Evolutionary conservation across 2,113 vertebrate genomes (phyloP).

Genomic region (Lagopus leucura): DNA sequence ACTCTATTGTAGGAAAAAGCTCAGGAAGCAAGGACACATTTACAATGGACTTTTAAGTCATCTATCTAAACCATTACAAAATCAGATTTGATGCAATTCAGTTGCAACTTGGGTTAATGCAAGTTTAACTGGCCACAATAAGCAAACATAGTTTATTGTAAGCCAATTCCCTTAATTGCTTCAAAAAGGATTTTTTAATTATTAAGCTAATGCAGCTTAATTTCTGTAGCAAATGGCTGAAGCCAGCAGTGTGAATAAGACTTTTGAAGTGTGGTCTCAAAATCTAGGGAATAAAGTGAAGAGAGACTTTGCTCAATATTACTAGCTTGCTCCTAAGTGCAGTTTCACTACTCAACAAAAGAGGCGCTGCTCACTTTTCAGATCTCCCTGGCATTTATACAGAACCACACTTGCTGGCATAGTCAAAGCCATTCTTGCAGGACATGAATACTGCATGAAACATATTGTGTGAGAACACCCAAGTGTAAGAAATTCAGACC

Average conservation of each 20-base stretch:
- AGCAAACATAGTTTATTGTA: constrained; percentile 8
- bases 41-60: constrained; percentile 31
- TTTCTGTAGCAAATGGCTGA: constrained; percentile 11
- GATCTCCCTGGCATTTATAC: not conserved
- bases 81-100: constrained; percentile 36
- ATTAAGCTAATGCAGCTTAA: constrained; percentile 38
- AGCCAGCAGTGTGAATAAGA: constrained; percentile 7
- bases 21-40: not conserved
- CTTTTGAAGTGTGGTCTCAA: not conserved
- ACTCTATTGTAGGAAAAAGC: not conserved
- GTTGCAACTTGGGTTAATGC: constrained; percentile 23
- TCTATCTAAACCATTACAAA: constrained; percentile 36
- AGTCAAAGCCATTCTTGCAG: not conserved
- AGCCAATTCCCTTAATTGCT: constrained; percentile 44
- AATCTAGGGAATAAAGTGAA: not conserved
- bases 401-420: not conserved
- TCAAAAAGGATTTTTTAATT: constrained; percentile 50
- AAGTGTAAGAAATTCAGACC: not conserved
- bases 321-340: not conserved
- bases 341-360: not conserved
- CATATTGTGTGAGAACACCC: not conserved
- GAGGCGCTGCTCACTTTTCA: not conserved
- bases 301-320: not conserved
- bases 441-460: not conserved
- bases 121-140: constrained; percentile 5